Evolutionary conservation across 2,113 vertebrate genomes (phyloP).

Genomic region (Barbus barbus): DNA sequence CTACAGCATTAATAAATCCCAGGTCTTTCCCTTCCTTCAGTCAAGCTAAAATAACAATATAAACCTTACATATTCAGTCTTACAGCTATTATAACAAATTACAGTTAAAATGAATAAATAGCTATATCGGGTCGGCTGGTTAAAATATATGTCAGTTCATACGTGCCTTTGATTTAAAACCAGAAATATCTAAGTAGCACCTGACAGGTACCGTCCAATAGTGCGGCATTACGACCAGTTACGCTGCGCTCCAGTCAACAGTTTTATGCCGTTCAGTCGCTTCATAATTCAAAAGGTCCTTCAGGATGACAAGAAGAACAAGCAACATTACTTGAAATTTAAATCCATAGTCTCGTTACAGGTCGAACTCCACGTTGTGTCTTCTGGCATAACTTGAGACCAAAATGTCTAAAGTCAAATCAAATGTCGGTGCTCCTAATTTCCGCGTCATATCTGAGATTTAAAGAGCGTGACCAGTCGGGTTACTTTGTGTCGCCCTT

Average conservation of each 20-base stretch:
- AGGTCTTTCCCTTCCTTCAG: background rate
- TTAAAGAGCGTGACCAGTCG: conserved; percentile 30
- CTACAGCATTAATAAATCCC: background rate
- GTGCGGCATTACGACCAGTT: conserved; percentile 22
- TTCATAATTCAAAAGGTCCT: conserved; percentile 28
- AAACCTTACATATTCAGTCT: conserved; percentile 1
- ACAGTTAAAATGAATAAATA: background rate
- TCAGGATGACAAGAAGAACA: background rate
- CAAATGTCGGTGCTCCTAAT: conserved; percentile 10
- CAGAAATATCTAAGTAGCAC: conserved; percentile 9
- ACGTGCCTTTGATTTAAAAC: conserved; percentile 2
- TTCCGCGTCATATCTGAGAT: conserved; percentile 12
- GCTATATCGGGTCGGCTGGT: background rate
- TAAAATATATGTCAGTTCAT: conserved; percentile 22
- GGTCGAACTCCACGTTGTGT: conserved; percentile 6
- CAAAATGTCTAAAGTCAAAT: background rate
- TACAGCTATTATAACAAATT: background rate
- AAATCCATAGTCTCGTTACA: conserved; percentile 6
- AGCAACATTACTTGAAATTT: background rate
- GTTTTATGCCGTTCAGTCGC: background rate
- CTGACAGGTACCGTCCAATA: conserved; percentile 24
- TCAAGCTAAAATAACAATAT: background rate
- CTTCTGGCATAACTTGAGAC: conserved; percentile 1
- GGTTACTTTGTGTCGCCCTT: conserved; percentile 41
- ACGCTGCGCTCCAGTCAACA: background rate